phyloP scores from a whole-genome alignment of 1,140 invertebrate genomes.

The Hetaerina americana region DNA sequence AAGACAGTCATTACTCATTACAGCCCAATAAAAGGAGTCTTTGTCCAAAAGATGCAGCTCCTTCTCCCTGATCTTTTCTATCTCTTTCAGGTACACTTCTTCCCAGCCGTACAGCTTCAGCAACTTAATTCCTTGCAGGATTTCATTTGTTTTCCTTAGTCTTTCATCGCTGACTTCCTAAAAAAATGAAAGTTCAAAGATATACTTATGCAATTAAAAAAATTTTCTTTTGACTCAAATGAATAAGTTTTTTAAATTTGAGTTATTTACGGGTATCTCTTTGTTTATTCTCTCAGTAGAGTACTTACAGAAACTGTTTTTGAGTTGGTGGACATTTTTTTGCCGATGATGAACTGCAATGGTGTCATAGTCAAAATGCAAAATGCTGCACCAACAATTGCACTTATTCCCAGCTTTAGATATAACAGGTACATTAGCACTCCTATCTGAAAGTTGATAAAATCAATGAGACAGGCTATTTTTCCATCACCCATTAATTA shows the following conservation, averaged over 20 bases:
- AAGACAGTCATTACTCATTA: constrained; percentile 45
- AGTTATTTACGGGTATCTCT: neutral
- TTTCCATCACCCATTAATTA: too few species aligned
- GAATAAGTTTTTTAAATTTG: neutral
- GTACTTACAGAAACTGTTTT: constrained; percentile 47
- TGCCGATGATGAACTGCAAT: constrained; percentile 55
- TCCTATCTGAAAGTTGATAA: constrained; percentile 47
- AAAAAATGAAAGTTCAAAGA: constrained; percentile 11
- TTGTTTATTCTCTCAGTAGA: neutral
- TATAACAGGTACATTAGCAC: constrained; percentile 61
- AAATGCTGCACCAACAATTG: constrained; percentile 57
- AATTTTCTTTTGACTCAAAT: neutral
- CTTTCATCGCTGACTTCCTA: constrained; percentile 59
- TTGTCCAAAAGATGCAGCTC: constrained; percentile 59
- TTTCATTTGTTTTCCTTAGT: constrained; percentile 60
- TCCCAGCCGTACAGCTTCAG: constrained; percentile 78
- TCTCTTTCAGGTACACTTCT: constrained; percentile 49
- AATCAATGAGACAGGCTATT: too few species aligned
- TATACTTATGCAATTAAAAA: neutral
- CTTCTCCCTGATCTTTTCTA: constrained; percentile 46
- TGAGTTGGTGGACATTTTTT: constrained; percentile 53
- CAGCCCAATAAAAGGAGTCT: constrained; percentile 58
- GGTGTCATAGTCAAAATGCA: constrained; percentile 55
- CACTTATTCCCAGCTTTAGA: constrained; percentile 59
- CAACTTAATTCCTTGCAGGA: constrained; percentile 65